Evolutionary conservation across 2,797 vertebrate species (phyloP).

Genomic region (Acridotheres tristis): DNA sequence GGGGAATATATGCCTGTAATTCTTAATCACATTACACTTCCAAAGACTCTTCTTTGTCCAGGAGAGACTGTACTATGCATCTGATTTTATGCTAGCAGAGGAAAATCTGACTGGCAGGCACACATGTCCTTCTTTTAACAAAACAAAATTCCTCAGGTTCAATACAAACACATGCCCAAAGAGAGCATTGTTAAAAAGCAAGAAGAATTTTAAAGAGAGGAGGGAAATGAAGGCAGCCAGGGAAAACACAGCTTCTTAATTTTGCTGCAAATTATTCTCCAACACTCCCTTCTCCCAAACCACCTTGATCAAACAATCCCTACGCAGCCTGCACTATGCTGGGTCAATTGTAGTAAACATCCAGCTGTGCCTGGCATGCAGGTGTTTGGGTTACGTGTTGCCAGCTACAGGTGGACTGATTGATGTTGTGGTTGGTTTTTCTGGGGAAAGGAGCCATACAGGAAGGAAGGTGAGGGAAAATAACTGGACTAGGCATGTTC

Average conservation of each 20-base stretch:
- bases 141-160: slow-evolving; percentile 30
- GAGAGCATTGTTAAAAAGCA: slow-evolving; percentile 37
- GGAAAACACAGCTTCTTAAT: slow-evolving; percentile 60
- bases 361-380: slow-evolving; percentile 32
- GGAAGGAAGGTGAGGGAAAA: neutral
- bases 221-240: slow-evolving; percentile 25
- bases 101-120: slow-evolving; percentile 19
- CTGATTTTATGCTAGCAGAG: neutral
- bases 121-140: neutral
- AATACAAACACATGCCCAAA: neutral
- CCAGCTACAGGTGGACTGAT: neutral
- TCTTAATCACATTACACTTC: neutral
- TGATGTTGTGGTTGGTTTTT: neutral
- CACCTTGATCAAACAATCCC: slow-evolving; percentile 49
- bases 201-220: slow-evolving; percentile 32
- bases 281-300: neutral
- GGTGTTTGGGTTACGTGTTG: neutral
- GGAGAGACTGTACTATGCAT: neutral
- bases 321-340: neutral
- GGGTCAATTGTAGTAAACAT: neutral
- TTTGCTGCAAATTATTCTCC: slow-evolving; percentile 46
- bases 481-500: neutral
- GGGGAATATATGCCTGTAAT: neutral
- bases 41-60: neutral
- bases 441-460: neutral